Percentiles rank a stretch among this genome's conserved stretches.
Conservation (phyloP, 2,113 vertebrate species). For the Protobothrops flavoviridis region DNA sequence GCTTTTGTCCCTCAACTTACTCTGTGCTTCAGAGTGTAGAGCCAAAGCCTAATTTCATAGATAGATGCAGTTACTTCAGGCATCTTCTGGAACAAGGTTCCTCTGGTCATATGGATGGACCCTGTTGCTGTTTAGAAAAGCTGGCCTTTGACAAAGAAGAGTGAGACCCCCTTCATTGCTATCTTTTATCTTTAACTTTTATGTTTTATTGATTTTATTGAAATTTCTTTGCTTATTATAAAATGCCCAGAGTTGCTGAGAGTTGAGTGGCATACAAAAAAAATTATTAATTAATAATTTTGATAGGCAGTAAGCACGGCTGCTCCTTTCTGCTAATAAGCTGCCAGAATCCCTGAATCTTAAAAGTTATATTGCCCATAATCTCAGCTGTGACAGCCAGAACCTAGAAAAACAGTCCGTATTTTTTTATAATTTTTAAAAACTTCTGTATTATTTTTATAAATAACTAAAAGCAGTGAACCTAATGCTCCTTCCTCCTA, state of each 20-base stretch:
- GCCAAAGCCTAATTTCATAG: neutral
- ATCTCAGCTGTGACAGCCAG: neutral
- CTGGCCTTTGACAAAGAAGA: neutral
- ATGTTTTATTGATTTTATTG: neutral
- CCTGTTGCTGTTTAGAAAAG: neutral
- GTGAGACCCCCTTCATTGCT: neutral
- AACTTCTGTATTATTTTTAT: neutral
- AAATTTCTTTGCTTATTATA: neutral
- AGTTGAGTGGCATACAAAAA: neutral
- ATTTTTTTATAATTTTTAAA: neutral
- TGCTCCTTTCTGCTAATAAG: neutral
- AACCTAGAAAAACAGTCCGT: neutral
- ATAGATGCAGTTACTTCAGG: neutral
- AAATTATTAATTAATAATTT: neutral
- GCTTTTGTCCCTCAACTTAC: neutral
- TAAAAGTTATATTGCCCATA: neutral
- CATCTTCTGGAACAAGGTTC: neutral
- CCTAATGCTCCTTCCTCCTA: neutral
- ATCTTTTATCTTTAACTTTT: neutral
- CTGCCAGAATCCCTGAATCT: neutral
- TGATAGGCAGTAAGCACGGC: neutral
- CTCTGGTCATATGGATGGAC: neutral
- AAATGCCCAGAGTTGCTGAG: neutral
- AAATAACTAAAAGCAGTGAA: neutral
- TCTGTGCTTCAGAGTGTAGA: neutral